A percentile compares a stretch with the other conserved stretches of the same genome.
phyloP scores from a whole-genome alignment of 1,140 invertebrate species.

The Hormaphis cornu region DNA sequence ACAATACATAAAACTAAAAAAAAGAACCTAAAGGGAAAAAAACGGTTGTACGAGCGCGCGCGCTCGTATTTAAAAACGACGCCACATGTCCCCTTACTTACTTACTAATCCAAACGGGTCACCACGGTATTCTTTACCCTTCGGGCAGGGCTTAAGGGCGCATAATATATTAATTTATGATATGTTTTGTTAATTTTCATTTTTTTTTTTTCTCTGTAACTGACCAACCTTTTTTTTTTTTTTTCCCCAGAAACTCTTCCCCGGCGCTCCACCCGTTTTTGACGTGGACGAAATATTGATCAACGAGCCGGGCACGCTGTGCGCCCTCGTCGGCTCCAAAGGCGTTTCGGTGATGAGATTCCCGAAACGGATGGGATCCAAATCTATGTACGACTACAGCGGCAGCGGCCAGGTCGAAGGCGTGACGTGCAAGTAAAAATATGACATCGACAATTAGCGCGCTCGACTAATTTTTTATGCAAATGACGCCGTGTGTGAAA shows the following conservation, averaged over 20 bases:
- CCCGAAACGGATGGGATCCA: conserved; percentile 45
- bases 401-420: conserved; percentile 36
- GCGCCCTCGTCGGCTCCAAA: conserved; percentile 43
- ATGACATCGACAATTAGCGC: too few relatives aligned
- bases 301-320: conserved; percentile 44
- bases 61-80: conserved; percentile 23
- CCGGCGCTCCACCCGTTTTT: conserved; percentile 44
- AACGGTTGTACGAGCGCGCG: background rate
- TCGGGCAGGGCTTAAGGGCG: conserved; percentile 16
- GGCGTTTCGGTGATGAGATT: conserved; percentile 44
- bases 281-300: conserved; percentile 44
- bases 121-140: conserved; percentile 29
- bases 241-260: conserved; percentile 42
- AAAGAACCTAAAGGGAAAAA: conserved; percentile 16
- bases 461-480: background rate
- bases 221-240: background rate
- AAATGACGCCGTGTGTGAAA: background rate
- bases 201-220: conserved; percentile 11
- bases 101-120: conserved; percentile 29
- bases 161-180: conserved; percentile 32
- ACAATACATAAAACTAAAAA: too few relatives aligned
- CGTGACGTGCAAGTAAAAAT: conserved; percentile 36
- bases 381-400: conserved; percentile 42
- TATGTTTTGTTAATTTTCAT: conserved; percentile 23
- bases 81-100: conserved; percentile 25